Base-by-base conservation (phyloP, 2,888 invertebrate species). In the Drosophila mercatorum region DNA sequence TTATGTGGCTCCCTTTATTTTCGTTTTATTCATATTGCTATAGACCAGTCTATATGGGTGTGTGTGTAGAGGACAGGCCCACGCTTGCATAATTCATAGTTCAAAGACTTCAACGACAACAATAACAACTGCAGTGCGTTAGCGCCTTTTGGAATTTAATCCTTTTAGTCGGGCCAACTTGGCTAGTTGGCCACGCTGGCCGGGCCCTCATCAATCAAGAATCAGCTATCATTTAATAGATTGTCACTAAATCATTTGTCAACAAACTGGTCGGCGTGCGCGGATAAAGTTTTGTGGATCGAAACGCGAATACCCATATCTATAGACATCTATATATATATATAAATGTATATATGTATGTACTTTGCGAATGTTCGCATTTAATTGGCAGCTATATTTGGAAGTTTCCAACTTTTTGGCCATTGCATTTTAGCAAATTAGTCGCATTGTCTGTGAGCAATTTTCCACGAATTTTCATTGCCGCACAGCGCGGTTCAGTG, bases 201-300 rank as follows among this genome's bases (percentile, higher is more conserved):
- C 55, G 11, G 34, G 34, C 5, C 38, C 67, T 71, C 80, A 82
- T 84, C 86, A 84, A 85, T 84, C 83, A 88, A 70, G 74, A 64
- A 80, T 85, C 80, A 72, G 74, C 72, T 49, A 74, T 70, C 86
- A 73, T 88, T 85, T 83, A 82, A 84, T 84, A 76, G 74, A 82
- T 88, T 84, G 78, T 88, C 80, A 75, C 69, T 88, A 85, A 88
- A 85, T 88, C 88, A 81, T 83, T 85, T 81, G 88, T 85, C 80
- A 79, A 83, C 80, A 88, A 69, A 71, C 49, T 53, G 57, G 40
- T n/a, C 49, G 63, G 40, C 47, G 28, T 17, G 17, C 46, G 53
- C 46, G 60, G 58, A 58, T 62, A 76, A 85, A 82, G 62, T 83
- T 87, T 65, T 67, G 62, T 55, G 68, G 28, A 58, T 66, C 44